Evolutionary conservation across 2,797 vertebrate species (phyloP).

Genomic region (Catharus ustulatus): DNA sequence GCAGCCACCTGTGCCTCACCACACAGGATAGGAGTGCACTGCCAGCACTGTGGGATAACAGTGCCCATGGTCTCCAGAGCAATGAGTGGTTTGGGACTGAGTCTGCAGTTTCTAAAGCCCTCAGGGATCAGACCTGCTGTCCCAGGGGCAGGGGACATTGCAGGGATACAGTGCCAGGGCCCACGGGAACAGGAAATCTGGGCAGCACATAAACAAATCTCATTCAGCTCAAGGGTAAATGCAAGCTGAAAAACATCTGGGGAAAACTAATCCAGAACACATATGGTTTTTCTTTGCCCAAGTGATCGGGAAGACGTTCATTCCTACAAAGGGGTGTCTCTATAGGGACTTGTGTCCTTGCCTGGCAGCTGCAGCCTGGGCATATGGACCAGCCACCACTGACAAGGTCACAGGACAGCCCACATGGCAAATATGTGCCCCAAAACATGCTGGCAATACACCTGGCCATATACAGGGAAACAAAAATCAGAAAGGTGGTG

Average conservation of each 20-base stretch:
- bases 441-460: not conserved
- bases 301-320: not conserved
- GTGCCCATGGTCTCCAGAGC: not conserved
- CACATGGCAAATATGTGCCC: not conserved
- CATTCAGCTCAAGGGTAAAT: not conserved
- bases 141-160: not conserved
- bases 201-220: not conserved
- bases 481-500: not conserved
- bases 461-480: not conserved
- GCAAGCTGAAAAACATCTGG: conserved; percentile 5
- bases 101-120: not conserved
- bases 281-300: not conserved
- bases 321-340: not conserved
- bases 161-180: not conserved
- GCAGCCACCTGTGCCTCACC: not conserved
- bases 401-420: not conserved
- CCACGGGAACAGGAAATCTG: not conserved
- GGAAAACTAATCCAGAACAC: conserved; percentile 1
- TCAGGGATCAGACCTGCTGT: not conserved
- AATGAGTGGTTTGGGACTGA: not conserved
- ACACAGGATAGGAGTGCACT: not conserved
- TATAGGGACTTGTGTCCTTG: not conserved
- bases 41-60: not conserved
- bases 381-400: not conserved
- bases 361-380: not conserved